phyloP scores from a whole-genome alignment of 2,113 vertebrate genomes.

The Osmerus eperlanus region DNA sequence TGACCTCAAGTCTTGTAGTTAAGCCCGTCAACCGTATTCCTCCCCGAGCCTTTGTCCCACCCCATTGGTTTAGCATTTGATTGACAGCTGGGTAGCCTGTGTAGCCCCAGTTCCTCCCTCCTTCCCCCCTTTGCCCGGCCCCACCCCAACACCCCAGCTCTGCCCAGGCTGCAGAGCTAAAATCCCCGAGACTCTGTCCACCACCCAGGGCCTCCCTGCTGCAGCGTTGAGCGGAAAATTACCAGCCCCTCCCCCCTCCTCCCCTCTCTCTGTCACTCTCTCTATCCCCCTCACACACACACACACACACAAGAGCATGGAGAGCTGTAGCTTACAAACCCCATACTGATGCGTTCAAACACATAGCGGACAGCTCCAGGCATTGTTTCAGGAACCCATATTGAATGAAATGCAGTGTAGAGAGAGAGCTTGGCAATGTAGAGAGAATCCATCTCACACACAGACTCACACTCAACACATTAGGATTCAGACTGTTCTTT shows the following conservation, averaged over 20 bases:
- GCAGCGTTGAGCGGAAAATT: constrained; percentile 71
- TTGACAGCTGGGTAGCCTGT: constrained; percentile 37
- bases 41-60: constrained; percentile 23
- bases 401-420: not conserved
- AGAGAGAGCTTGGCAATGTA: not conserved
- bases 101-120: constrained; percentile 52
- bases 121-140: constrained; percentile 35
- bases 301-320: not conserved
- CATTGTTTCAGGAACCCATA: constrained; percentile 40
- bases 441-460: not conserved
- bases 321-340: constrained; percentile 47
- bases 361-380: constrained; percentile 37
- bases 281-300: constrained; percentile 22
- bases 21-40: constrained; percentile 32
- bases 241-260: constrained; percentile 68
- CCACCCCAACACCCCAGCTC: constrained; percentile 38
- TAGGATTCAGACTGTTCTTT: constrained; percentile 25
- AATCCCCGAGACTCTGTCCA: constrained; percentile 41
- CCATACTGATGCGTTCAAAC: constrained; percentile 44
- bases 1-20: constrained; percentile 18
- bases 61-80: constrained; percentile 35
- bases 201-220: constrained; percentile 56
- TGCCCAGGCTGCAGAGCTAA: constrained; percentile 35
- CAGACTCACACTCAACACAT: constrained; percentile 3
- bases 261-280: constrained; percentile 23